A percentile compares a stretch with the other conserved stretches of the same genome.
Evolutionary conservation across 2,888 invertebrate species (phyloP).

Genomic region (Archips crataeganus): DNA sequence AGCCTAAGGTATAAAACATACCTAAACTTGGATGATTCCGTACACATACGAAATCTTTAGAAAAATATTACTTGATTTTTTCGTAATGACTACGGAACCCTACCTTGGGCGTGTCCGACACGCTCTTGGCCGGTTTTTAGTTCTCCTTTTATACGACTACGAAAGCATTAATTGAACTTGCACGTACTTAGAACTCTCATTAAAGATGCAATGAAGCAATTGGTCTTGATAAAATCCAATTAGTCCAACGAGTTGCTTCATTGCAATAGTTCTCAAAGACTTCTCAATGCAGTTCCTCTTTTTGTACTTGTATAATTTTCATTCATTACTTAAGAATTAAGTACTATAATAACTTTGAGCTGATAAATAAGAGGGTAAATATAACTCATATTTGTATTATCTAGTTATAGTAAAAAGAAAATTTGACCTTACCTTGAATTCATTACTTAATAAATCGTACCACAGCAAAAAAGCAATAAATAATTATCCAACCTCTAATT

Average conservation of each 20-base stretch:
- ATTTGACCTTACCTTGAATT: too few relatives aligned
- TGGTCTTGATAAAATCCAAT: constrained; percentile 14
- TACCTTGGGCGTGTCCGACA: too few relatives aligned
- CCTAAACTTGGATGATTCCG: too few relatives aligned
- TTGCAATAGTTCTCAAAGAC: constrained; percentile 8
- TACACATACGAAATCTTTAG: too few relatives aligned
- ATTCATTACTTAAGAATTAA: not conserved
- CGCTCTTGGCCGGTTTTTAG: too few relatives aligned
- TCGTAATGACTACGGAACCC: too few relatives aligned
- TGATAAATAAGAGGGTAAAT: too few relatives aligned
- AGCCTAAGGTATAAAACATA: too few relatives aligned
- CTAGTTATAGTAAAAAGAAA: too few relatives aligned
- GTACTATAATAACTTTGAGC: too few relatives aligned
- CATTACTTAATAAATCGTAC: constrained; percentile 2
- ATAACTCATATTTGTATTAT: too few relatives aligned
- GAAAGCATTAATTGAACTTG: not conserved
- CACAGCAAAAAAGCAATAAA: constrained; percentile 3
- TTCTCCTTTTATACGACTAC: not conserved
- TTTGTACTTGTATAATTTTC: not conserved
- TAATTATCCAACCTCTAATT: constrained; percentile 28
- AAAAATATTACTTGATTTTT: too few relatives aligned
- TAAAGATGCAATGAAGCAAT: constrained; percentile 8
- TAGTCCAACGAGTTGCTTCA: not conserved
- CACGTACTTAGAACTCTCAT: constrained; percentile 1
- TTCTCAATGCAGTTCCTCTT: not conserved